Conservation (phyloP, 1,140 invertebrate genomes). For the Polypedilum vanderplanki region DNA sequence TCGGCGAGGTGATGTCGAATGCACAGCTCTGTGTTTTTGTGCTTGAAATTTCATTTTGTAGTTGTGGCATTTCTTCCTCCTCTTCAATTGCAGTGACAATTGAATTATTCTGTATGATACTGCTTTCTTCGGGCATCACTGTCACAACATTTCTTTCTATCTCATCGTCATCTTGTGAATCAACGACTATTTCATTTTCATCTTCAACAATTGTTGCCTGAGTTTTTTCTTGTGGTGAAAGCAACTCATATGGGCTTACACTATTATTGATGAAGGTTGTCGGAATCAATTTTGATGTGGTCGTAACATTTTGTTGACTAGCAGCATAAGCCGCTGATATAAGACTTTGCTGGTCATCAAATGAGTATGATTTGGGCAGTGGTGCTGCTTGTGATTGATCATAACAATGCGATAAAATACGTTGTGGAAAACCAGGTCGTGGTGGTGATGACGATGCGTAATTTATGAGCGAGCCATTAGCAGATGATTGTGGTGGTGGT, state of each 20-base stretch:
- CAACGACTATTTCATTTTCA: background rate
- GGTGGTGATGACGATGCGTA: constrained; percentile 49
- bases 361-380: background rate
- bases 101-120: background rate
- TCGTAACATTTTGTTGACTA: background rate
- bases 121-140: background rate
- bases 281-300: constrained; percentile 10
- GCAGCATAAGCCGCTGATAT: background rate
- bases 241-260: constrained; percentile 4
- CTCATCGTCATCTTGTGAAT: background rate
- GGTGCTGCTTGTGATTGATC: background rate
- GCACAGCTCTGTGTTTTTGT: background rate
- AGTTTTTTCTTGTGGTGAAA: background rate
- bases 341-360: background rate
- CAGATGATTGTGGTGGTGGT: constrained; percentile 35
- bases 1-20: constrained; percentile 46
- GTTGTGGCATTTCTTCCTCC: background rate
- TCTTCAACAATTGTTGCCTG: background rate
- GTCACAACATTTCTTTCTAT: background rate
- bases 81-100: background rate
- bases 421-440: constrained; percentile 63
- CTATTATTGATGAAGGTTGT: constrained; percentile 21
- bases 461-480: constrained; percentile 51
- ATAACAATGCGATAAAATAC: constrained; percentile 37
- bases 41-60: background rate